These are phyloP conservation scores for Zosterops pallidus DNA, from an alignment of 2,113 vertebrate genomes.

Conservation along the genomic window DNA sequence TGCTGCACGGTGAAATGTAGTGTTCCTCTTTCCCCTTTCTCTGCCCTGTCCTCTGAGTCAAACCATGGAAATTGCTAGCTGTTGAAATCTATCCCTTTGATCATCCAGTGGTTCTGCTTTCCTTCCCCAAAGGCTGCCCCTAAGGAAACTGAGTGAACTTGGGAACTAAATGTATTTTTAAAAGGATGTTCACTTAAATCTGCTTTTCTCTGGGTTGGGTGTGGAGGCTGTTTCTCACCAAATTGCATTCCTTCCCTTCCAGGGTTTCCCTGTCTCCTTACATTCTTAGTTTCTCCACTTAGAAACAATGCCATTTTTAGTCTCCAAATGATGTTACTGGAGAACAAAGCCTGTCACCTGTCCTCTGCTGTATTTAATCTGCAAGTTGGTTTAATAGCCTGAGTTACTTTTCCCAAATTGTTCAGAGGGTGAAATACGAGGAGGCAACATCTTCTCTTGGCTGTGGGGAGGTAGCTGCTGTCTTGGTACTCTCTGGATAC, in stretches of 20 bases:
- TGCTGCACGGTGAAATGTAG: background rate
- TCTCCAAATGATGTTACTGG: background rate
- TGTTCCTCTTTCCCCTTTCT: background rate
- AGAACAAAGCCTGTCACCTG: conserved; percentile 26
- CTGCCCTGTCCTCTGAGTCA: rapidly evolving
- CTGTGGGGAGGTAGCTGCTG: background rate
- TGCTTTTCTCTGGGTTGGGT: background rate
- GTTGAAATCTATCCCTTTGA: background rate
- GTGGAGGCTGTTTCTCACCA: background rate
- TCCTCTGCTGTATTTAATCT: background rate
- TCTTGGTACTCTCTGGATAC: background rate
- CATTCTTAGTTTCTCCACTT: background rate
- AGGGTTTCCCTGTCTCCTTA: background rate
- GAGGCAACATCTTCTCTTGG: background rate
- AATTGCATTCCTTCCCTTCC: background rate
- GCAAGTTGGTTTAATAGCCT: background rate
- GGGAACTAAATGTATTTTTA: background rate
- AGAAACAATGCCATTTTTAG: background rate
- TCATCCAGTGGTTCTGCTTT: background rate
- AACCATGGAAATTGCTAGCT: background rate
- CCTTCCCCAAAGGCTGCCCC: background rate
- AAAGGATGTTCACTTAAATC: background rate
- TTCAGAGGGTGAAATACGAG: background rate
- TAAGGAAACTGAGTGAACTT: background rate
- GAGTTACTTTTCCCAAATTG: background rate